Base-by-base conservation (phyloP, 2,888 invertebrate genomes). In the Troides aeacus region DNA sequence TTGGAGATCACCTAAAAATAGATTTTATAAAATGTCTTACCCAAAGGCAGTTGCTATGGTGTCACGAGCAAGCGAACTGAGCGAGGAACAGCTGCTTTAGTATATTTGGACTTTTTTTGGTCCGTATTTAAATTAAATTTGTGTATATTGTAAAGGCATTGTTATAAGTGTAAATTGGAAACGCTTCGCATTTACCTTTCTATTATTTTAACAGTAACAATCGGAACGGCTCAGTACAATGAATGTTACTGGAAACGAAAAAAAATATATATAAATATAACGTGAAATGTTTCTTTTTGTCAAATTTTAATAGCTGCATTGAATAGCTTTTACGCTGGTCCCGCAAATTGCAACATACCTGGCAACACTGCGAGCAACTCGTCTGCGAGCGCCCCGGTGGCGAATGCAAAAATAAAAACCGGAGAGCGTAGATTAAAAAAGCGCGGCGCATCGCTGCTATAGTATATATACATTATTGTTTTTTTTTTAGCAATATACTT, bases 301-400 rank as follows among this genome's bases (percentile, higher is more conserved):
- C 63, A 50, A 66, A 70, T 70, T 70, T 70, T 70, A 70, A 66
- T 66, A 58, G 66, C 70, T 59, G 66, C 70, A 59, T 66, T 66
- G 66, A 70, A 63, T 63, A 66, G 70, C 66, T 62, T 66, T 66
- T 70, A 65, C 65, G 69, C 12, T 18, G 62, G 57, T 69, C 15
- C 30, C 66, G 70, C 63, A 70, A 70, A 70, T 70, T 62, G 70
- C 70, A 59, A 66, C 65, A 69, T 70, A 70, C 70, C 70, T 70
- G 66, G 63, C 59, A 66, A 70, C 53, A 59, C 66, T 62, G 42
- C 50, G 7, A 21, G 60, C 66, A 53, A 62, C 65, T 46, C 53
- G 66, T 70, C 59, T 56, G 67, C 62, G 15, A 63, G 46, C 59
- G 63, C 42, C 24, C 50, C 59, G 62, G 57, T 39, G 62, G 42